phyloP scores from a whole-genome alignment of 23 tunicate species.

The Halocynthia aurantium region DNA sequence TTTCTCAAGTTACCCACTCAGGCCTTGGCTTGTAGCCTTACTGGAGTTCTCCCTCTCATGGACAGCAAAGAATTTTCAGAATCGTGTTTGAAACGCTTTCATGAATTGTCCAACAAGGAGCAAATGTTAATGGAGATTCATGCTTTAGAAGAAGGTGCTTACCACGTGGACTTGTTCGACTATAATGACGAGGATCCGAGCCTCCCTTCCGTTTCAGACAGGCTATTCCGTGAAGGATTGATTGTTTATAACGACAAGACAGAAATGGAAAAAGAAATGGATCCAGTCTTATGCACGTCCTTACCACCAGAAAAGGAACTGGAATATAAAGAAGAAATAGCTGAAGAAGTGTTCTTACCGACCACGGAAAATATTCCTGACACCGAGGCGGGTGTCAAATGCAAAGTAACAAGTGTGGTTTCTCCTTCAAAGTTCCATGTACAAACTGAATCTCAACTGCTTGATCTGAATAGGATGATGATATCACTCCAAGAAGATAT shows the following conservation, averaged over 20 bases:
- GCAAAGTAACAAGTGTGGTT: conserved; percentile 9
- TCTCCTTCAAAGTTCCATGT: conserved; percentile 41
- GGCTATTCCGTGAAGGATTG: too few relatives aligned
- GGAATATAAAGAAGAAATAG: too few relatives aligned
- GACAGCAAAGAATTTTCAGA: conserved; percentile 3
- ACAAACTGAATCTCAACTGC: conserved; percentile 34
- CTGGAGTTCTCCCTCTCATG: not conserved
- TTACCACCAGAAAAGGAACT: too few relatives aligned
- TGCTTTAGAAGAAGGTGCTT: not conserved
- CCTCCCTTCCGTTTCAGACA: not conserved
- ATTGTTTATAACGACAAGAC: too few relatives aligned
- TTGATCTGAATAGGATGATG: conserved; percentile 27
- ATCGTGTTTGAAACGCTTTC: conserved; percentile 1
- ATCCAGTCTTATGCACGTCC: too few relatives aligned
- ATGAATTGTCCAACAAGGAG: conserved; percentile 5
- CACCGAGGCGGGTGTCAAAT: too few relatives aligned
- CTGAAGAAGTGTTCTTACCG: too few relatives aligned
- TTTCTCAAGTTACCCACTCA: conserved; percentile 43
- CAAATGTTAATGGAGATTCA: conserved; percentile 16
- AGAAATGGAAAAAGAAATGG: too few relatives aligned
- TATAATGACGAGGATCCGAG: conserved; percentile 4
- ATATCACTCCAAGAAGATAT: conserved; percentile 25
- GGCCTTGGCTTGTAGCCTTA: conserved; percentile 7
- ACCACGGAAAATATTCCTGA: too few relatives aligned
- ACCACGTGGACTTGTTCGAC: not conserved